Evolutionary conservation across 2,888 invertebrate genomes (phyloP), one percentile per base, ranked within the genome.

Genomic region (Nomada ruficornis): DNA sequence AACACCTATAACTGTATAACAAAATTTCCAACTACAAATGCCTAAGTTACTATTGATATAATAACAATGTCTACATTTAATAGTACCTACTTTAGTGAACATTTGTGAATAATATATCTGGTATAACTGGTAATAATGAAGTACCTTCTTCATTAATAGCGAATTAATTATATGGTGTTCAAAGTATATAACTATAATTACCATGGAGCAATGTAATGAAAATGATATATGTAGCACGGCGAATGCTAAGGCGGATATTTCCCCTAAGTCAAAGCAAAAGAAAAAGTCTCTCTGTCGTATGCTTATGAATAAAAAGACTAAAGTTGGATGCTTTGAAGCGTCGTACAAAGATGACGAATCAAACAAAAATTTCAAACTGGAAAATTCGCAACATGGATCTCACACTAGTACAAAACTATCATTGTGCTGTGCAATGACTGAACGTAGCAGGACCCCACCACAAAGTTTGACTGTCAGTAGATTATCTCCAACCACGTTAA

Each of bases 351-450:
- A 93, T 75, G 86, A 85, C 5, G 89, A 90, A 64, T 87, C 91
- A 0, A 86, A 90, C 15, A 92, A 89, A 69, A 90, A 89, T 77
- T 91, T 90, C 2, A 92, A 90, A 82, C 78, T 90, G 15, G 93
- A 93, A 64, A 90, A 88, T 77, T 93, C 93, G 0, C 92, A 93
- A 47, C 91, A 92, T 47, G 90, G 91, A 65, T 93, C 93, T 18
- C 89, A 92, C 55, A 93, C 93, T 11, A 93, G 93, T 83, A 93
- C 93, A 50, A 93, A 93, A 78, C 84, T 93, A 57, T 93, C 93
- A 1, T 87, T 94, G 18, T 94, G 94, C 82, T 94, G 94, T 80
- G 94, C 94, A 2, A 94, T 94, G 90, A 94, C 94, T 2, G 94
- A 94, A 83, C 91, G 94, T 44, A 93, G 94, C 77, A 89, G 92